Conservation (phyloP, 1,140 invertebrate genomes). For the Pseudomyrmex concolor region DNA sequence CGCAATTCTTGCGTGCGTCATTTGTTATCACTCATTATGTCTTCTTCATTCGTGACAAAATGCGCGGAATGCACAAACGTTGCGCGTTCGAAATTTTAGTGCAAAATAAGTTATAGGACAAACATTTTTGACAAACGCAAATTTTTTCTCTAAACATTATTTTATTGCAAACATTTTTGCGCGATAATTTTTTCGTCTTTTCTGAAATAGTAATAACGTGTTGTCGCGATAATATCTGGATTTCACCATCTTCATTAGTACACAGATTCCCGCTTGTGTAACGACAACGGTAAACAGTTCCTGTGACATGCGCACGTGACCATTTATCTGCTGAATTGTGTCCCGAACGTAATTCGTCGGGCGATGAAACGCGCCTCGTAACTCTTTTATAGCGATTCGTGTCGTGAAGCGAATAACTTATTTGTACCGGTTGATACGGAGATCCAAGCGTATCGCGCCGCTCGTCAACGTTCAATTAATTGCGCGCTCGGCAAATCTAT, state of each 20-base stretch:
- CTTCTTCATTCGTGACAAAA: not conserved
- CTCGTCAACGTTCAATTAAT: slow-evolving; percentile 62
- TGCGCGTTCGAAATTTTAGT: not conserved
- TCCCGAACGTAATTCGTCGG: slow-evolving; percentile 53
- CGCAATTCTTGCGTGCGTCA: not conserved
- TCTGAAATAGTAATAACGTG: not conserved
- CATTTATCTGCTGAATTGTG: slow-evolving; percentile 57
- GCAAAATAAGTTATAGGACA: too few species aligned
- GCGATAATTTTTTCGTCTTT: not conserved
- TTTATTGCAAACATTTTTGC: not conserved
- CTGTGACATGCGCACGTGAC: slow-evolving; percentile 53
- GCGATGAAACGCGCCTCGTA: slow-evolving; percentile 46
- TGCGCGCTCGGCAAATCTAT: slow-evolving; percentile 28
- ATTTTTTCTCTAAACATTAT: too few species aligned
- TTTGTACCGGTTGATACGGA: slow-evolving; percentile 2
- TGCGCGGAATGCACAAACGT: not conserved
- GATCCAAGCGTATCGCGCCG: slow-evolving; percentile 40
- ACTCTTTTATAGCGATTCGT: slow-evolving; percentile 62
- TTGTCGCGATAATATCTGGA: not conserved
- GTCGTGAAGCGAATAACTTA: slow-evolving; percentile 71
- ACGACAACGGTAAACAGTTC: slow-evolving; percentile 59
- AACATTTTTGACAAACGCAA: too few species aligned
- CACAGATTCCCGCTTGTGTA: slow-evolving; percentile 42
- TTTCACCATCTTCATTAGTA: slow-evolving; percentile 50
- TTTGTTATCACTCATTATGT: not conserved